phyloP scores from a whole-genome alignment of 2,888 invertebrate genomes.

The Meliscaeva auricollis region DNA sequence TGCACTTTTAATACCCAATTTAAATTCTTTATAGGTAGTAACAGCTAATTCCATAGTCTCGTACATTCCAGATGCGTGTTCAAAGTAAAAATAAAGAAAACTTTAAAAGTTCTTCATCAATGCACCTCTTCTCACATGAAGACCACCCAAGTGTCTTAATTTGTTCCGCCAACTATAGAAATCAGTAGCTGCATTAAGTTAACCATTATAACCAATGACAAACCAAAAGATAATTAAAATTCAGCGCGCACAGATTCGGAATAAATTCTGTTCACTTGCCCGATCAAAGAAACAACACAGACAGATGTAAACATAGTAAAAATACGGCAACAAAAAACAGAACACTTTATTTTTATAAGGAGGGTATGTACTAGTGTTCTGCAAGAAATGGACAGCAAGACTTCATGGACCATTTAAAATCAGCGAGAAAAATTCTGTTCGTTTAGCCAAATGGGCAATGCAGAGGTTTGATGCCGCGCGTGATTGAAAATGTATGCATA shows the following conservation, averaged over 20 bases:
- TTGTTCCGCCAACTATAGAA: constrained; percentile 74
- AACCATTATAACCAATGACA: constrained; percentile 51
- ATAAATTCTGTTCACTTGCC: constrained; percentile 69
- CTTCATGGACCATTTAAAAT: constrained; percentile 59
- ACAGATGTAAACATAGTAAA: constrained; percentile 54
- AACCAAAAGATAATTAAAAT: constrained; percentile 68
- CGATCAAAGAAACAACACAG: constrained; percentile 46
- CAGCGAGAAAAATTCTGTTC: constrained; percentile 71
- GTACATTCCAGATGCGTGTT: constrained; percentile 55
- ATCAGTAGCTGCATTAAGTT: constrained; percentile 66
- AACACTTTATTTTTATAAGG: constrained; percentile 26
- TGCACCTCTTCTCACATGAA: constrained; percentile 48
- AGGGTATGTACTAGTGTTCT: constrained; percentile 15
- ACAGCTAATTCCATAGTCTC: constrained; percentile 42
- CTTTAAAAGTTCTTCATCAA: constrained; percentile 36
- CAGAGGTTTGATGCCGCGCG: constrained; percentile 41
- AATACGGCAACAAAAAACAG: constrained; percentile 51
- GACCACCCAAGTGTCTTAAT: constrained; percentile 76
- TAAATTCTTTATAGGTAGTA: constrained; percentile 49
- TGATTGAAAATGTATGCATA: constrained; percentile 47
- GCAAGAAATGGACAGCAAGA: constrained; percentile 32
- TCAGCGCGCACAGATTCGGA: constrained; percentile 72
- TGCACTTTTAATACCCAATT: constrained; percentile 21
- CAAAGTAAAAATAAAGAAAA: constrained; percentile 36
- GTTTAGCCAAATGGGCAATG: constrained; percentile 67